Base-by-base conservation (phyloP, 23 tunicate species). In the Corella eumyota region DNA sequence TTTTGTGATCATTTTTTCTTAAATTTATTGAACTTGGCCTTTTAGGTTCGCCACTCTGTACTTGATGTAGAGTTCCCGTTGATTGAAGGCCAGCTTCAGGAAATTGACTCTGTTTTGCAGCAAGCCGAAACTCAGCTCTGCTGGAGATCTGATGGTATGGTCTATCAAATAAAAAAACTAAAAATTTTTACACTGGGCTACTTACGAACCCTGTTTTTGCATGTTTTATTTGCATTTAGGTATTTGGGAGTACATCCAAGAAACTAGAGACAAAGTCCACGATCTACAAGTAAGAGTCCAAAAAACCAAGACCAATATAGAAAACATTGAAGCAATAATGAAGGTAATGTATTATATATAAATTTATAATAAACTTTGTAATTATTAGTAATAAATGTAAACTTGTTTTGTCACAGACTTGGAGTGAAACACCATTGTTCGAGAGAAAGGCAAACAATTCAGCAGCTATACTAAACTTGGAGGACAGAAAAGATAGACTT, bases 61-160 rank as follows among this genome's bases (percentile, higher is more conserved):
- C 74, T 83, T 31, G 80, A 76, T 36, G 98, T 92, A 24, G 98
- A 92, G 47, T 72, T 75, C 56, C 98, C 98, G 3, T 56, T 92
- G 52, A 78, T 92, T 25, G 75, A 69, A 48, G 71, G 77, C 15
- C 98, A 92, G 52, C 56, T 92, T 58, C 35, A 58, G 24, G 77
- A 77, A 1, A 76, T 92, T 45, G 98, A 92, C 40, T 47, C 29
- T 20, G 78, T 81, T 28, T 33, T 92, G 56, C 54, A 45, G 20
- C 61, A 67, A 50, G 93, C 92, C 36, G 98, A 92, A 67, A 65
- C 71, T 5, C 60, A 62, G 0, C 55, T 92, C 25, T 48, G 74
- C 53, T 92, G 98, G 98, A 63, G 60, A 45, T 73, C 81, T 20
- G 79, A 78, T 31, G 98, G 96, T 88, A 50, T 0, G n/a, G 22